Evolutionary conservation across 2,113 vertebrate genomes (phyloP).

Genomic region (Gila orcuttii): DNA sequence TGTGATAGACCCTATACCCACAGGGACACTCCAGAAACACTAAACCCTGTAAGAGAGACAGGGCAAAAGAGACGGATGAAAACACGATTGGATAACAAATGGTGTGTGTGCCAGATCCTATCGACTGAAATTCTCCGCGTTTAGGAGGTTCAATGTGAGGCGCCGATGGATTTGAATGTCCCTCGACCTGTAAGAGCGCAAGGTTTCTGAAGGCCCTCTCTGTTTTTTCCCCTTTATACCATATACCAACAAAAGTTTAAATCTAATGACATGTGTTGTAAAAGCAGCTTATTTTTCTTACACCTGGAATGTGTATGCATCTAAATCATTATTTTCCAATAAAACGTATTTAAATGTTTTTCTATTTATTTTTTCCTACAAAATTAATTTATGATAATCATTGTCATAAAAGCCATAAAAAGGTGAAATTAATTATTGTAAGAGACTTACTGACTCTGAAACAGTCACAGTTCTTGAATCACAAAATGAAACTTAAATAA

Average conservation of each 20-base stretch:
- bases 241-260: not conserved
- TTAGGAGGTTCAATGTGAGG: slow-evolving; percentile 52
- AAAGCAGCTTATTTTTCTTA: not conserved
- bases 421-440: not conserved
- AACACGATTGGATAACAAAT: slow-evolving; percentile 75
- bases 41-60: slow-evolving; percentile 75
- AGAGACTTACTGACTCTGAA: not conserved
- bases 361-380: not conserved
- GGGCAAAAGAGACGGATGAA: slow-evolving; percentile 75
- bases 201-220: not conserved
- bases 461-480: not conserved
- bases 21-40: slow-evolving; percentile 82
- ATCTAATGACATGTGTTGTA: not conserved
- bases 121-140: slow-evolving; percentile 69
- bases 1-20: slow-evolving; percentile 92
- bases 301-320: not conserved
- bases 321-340: not conserved
- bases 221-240: not conserved
- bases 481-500: not conserved
- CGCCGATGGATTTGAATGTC: slow-evolving; percentile 26
- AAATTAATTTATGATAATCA: not conserved
- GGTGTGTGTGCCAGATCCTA: slow-evolving; percentile 77
- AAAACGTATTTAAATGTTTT: not conserved
- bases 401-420: not conserved
- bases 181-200: not conserved